Evolutionary conservation across 2,888 invertebrate species (phyloP).

Genomic region (Caenorhabditis sp.): DNA sequence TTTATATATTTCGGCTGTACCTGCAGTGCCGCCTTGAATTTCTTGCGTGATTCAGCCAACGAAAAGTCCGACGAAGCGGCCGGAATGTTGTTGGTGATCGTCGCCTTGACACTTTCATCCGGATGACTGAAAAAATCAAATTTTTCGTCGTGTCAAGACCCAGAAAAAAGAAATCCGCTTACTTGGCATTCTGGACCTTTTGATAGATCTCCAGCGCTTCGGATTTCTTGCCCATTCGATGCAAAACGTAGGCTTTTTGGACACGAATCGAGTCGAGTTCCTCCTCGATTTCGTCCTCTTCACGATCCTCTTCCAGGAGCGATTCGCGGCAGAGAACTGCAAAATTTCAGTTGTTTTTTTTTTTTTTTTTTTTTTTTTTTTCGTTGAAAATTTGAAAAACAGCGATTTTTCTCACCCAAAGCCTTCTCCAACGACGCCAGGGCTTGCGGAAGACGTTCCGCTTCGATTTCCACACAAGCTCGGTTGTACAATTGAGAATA

Average conservation of each 20-base stretch:
- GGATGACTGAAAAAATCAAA: constrained; percentile 86
- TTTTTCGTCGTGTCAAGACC: not conserved
- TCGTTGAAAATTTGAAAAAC: too few relatives aligned
- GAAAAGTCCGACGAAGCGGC: constrained; percentile 94
- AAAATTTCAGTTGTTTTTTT: constrained; percentile 21
- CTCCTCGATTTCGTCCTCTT: constrained; percentile 94
- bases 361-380: not conserved
- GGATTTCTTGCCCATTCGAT: constrained; percentile 70
- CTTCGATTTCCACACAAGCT: constrained; percentile 89
- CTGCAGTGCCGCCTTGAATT: constrained; percentile 90
- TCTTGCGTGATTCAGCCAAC: constrained; percentile 97
- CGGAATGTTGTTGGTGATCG: constrained; percentile 95
- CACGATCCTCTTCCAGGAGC: constrained; percentile 89
- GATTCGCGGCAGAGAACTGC: constrained; percentile 89
- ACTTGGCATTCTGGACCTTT: constrained; percentile 67
- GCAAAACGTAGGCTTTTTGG: constrained; percentile 87
- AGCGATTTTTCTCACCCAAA: constrained; percentile 80
- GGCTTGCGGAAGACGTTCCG: constrained; percentile 88
- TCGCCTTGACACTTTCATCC: constrained; percentile 92
- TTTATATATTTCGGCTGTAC: too few relatives aligned
- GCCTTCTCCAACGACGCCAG: constrained; percentile 88
- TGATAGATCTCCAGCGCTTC: constrained; percentile 77
- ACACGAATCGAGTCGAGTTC: constrained; percentile 94
- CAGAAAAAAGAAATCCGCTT: constrained; percentile 21
- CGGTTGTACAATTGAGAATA: constrained; percentile 95